Base-by-base conservation (phyloP, 30 jellyfish, hydroid and myxozoan species). In the Aurelia sp. region DNA sequence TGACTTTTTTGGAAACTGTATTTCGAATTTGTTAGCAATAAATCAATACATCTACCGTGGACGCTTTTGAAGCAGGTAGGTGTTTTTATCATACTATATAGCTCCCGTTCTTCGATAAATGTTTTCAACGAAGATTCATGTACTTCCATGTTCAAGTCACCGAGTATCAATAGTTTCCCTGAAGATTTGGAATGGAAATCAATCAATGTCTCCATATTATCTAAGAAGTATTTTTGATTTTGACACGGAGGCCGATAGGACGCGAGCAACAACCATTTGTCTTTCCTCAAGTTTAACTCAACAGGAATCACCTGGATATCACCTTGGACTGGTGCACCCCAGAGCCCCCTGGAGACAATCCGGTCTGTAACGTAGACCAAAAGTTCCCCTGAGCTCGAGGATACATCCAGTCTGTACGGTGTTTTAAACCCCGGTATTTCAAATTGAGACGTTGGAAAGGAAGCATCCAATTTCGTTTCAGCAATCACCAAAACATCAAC, bases 401-500 rank as follows among this genome's bases (percentile, higher is more conserved):
- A 44, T 44, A 44, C 55, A 44, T 44, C 55, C 55, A 44, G 55
- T 10, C 55, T 44, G 55, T 44, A 44, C 2, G 55, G 55, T 44
- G 55, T 44, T 44, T 44, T 44, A 44, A 44, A 44, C 15, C 55
- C 55, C 10, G 81, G 33, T 71, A 71, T 47, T 33, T 71, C 81
- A 40, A 59, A 59, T 40, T 22, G 89, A 78, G 65, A 15, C 35
- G 66, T 63, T 13, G 82, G 59, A 57, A 78, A 62, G 83, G 58
- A 11, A 17, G 15, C 44, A 80, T 80, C 85, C 73, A 65, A 37
- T 22, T 80, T 80, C 27, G 74, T 80, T 50, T 80, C 85, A 31
- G 72, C 82, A 59, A 77, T 74, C 73, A 58, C 73, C 73, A 74
- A 9, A 51, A 70, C 50, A 27, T 73, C 44, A 47, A 73, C 51